Conservation (phyloP, 1,140 invertebrate genomes). For the Sesamia nonagrioides region DNA sequence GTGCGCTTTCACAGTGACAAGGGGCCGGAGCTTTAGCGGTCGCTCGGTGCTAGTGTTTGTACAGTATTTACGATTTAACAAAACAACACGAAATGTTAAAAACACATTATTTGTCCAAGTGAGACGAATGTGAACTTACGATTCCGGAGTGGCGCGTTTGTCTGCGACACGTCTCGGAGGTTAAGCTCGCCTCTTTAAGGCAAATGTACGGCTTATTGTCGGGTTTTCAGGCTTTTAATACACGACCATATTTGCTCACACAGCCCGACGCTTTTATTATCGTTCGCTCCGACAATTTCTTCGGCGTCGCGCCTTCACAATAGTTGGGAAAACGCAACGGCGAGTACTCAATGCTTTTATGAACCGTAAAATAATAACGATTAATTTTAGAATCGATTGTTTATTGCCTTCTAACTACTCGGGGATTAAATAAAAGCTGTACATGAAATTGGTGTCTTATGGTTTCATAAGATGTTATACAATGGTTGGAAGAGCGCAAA, state of each 20-base stretch:
- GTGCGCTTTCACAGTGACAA: slow-evolving; percentile 76
- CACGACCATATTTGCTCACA: slow-evolving; percentile 76
- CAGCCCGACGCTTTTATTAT: slow-evolving; percentile 77
- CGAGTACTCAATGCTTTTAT: slow-evolving; percentile 70
- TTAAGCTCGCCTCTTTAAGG: slow-evolving; percentile 76
- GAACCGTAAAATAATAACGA: slow-evolving; percentile 69
- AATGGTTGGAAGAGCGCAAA: not conserved
- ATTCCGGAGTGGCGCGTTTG: slow-evolving; percentile 80
- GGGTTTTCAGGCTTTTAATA: slow-evolving; percentile 77
- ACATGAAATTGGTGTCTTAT: slow-evolving; percentile 2
- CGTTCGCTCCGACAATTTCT: slow-evolving; percentile 65
- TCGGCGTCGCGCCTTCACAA: slow-evolving; percentile 66
- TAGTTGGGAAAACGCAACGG: slow-evolving; percentile 63
- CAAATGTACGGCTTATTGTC: slow-evolving; percentile 83
- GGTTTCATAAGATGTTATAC: slow-evolving; percentile 8
- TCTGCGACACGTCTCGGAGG: slow-evolving; percentile 80
- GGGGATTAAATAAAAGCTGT: slow-evolving; percentile 41
- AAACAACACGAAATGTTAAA: slow-evolving; percentile 87
- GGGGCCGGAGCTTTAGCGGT: slow-evolving; percentile 63
- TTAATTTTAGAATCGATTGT: slow-evolving; percentile 56
- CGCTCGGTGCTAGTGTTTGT: slow-evolving; percentile 76
- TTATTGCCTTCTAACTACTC: slow-evolving; percentile 48
- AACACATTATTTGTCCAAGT: slow-evolving; percentile 86
- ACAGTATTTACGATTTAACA: slow-evolving; percentile 87
- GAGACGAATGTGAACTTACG: slow-evolving; percentile 85